Evolutionary conservation across 2,797 vertebrate species (phyloP).

Genomic region (Tenualosa ilisha): DNA sequence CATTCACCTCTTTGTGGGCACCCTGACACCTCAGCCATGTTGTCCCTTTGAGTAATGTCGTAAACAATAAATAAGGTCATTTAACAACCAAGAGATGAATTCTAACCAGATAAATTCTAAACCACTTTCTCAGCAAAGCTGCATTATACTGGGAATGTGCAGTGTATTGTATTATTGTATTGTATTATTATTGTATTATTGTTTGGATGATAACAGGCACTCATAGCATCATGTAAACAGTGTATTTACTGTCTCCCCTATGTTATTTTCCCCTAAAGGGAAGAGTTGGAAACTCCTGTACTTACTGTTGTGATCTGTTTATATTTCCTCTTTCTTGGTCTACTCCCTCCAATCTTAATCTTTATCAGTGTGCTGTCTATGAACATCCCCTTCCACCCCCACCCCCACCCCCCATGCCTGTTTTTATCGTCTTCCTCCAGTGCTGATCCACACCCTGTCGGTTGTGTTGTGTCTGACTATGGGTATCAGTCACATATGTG

Average conservation of each 20-base stretch:
- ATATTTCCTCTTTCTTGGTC: neutral
- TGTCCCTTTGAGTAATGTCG: neutral
- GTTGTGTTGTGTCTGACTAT: neutral
- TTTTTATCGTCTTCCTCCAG: conserved; percentile 11
- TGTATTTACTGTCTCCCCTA: neutral
- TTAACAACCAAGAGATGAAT: neutral
- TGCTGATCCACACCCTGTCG: neutral
- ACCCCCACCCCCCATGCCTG: neutral
- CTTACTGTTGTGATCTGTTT: neutral
- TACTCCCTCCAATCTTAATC: neutral
- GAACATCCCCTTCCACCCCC: neutral
- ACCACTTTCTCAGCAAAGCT: neutral
- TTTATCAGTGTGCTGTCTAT: conserved; percentile 9
- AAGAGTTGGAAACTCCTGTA: neutral
- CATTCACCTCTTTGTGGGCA: neutral
- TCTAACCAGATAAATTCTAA: neutral
- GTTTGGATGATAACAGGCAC: neutral
- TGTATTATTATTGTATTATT: too few relatives aligned
- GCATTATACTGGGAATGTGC: neutral
- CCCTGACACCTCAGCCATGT: neutral
- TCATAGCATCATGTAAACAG: neutral
- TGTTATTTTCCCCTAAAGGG: neutral
- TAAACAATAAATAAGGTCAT: neutral
- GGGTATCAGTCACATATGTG: neutral
- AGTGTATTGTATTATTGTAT: too few relatives aligned